Conservation (phyloP, 2,888 invertebrate genomes). For the Theodoxus fluviatilis region DNA sequence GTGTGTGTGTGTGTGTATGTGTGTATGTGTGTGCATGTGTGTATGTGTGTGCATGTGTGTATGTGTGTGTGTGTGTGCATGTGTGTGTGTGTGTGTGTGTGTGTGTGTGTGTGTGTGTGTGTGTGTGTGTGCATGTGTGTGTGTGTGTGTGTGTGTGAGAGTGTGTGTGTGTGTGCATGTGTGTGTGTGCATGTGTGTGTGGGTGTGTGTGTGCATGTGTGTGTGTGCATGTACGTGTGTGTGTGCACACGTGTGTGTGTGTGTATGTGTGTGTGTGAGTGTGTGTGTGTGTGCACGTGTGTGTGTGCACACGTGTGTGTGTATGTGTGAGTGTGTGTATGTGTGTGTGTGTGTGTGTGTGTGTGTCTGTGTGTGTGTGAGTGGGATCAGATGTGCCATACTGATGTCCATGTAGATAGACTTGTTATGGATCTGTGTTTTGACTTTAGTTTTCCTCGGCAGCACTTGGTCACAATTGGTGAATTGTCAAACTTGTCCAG, state of each 20-base stretch:
- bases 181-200: constrained; percentile 3
- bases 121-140: neutral
- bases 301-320: neutral
- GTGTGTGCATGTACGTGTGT: constrained; percentile 5
- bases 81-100: neutral
- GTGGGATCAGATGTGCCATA: neutral
- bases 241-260: neutral
- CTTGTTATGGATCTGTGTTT: too few relatives aligned
- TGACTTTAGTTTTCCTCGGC: too few relatives aligned
- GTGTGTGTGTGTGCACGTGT: neutral
- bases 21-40: constrained; percentile 13
- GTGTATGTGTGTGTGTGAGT: constrained; percentile 13
- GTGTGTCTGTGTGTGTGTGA: constrained; percentile 1
- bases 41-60: constrained; percentile 20
- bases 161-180: constrained; percentile 3
- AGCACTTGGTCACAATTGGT: too few relatives aligned
- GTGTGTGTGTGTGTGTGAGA: neutral
- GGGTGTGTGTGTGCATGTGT: constrained; percentile 2
- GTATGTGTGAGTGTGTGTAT: neutral
- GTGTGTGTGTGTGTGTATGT: neutral
- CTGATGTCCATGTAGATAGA: neutral
- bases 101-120: constrained; percentile 8
- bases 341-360: constrained; percentile 16
- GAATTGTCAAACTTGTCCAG: too few relatives aligned
- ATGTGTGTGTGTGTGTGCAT: constrained; percentile 16